Conservation (phyloP, 2,113 vertebrate genomes). For the Sapajus apella region DNA sequence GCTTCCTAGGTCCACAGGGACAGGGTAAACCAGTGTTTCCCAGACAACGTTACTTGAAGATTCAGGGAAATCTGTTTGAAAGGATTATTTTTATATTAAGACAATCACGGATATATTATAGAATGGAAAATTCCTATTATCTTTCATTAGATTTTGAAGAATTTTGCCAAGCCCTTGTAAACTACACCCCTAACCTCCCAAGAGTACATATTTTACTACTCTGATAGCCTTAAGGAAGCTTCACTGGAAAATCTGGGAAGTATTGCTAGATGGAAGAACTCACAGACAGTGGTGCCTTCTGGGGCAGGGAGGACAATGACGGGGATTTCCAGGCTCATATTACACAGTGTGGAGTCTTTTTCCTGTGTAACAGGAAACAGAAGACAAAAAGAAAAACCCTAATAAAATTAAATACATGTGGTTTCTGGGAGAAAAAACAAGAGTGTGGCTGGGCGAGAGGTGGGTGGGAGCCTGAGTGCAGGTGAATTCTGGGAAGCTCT, state of each 20-base stretch:
- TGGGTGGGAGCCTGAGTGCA: background rate
- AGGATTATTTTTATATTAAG: background rate
- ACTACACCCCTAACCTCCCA: background rate
- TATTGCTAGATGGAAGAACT: background rate
- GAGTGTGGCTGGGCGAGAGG: background rate
- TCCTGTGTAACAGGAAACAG: background rate
- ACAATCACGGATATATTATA: background rate
- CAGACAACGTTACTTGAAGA: background rate
- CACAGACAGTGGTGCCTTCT: background rate
- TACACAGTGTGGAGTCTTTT: background rate
- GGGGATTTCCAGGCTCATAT: background rate
- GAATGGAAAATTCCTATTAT: background rate
- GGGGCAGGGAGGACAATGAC: background rate
- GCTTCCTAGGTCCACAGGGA: background rate
- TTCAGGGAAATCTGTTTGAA: background rate
- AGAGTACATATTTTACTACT: background rate
- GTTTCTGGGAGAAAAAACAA: background rate
- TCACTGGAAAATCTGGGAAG: background rate
- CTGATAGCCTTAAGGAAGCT: background rate
- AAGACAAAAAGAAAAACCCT: background rate
- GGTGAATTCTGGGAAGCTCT: background rate
- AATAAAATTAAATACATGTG: background rate
- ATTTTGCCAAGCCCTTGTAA: background rate
- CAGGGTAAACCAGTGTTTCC: background rate
- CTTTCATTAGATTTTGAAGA: background rate